Percentiles rank a stretch among this genome's conserved stretches.
Conservation (phyloP, 2,113 vertebrate genomes). For the Phoxinus phoxinus region DNA sequence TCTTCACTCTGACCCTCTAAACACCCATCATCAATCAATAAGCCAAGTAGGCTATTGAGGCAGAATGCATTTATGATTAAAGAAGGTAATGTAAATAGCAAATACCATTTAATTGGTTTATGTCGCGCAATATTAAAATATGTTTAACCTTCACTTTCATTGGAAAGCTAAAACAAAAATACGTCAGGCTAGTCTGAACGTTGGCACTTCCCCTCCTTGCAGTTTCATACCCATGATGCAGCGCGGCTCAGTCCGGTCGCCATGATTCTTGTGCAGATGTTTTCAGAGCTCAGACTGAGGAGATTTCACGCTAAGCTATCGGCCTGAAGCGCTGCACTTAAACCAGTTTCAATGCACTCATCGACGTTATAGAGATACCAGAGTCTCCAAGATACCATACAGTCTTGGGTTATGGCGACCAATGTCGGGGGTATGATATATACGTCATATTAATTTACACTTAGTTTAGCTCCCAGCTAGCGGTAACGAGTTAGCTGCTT, state of each 20-base stretch:
- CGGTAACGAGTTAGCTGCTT: conserved; percentile 9
- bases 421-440: conserved; percentile 70
- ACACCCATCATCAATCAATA: not conserved
- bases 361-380: conserved; percentile 49
- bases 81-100: not conserved
- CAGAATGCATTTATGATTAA: not conserved
- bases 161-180: not conserved
- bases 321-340: conserved; percentile 5
- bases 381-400: conserved; percentile 57
- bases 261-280: conserved; percentile 46
- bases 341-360: conserved; percentile 62
- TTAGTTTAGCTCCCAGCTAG: not conserved
- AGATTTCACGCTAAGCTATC: conserved; percentile 24
- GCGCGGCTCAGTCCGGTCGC: conserved; percentile 13
- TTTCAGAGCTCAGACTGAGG: conserved; percentile 9
- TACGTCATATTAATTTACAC: not conserved
- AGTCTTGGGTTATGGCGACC: conserved; percentile 71
- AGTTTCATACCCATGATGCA: conserved; percentile 48
- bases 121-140: not conserved
- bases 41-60: not conserved
- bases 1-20: not conserved
- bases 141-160: not conserved
- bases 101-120: not conserved
- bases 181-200: not conserved
- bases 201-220: not conserved